These are phyloP conservation scores for Bradypodion ventrale DNA, from an alignment of 2,797 vertebrate species.

Conservation along the genomic window DNA sequence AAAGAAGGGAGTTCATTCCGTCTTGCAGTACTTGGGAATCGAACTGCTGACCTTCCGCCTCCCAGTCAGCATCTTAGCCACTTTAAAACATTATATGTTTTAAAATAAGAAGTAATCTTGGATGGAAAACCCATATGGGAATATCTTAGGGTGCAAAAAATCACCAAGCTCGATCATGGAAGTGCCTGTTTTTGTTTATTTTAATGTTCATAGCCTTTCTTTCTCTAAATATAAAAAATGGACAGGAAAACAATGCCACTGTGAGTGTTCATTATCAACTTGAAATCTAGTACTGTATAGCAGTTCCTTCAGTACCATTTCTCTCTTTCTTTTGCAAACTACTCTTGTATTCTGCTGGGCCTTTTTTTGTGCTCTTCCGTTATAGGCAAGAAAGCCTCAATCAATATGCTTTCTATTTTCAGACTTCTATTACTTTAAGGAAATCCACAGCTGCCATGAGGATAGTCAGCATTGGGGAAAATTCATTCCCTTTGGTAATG, in stretches of 20 bases:
- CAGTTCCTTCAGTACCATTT: not conserved
- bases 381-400: conserved; percentile 50
- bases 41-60: too few relatives aligned
- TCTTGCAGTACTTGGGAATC: too few relatives aligned
- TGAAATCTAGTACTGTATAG: not conserved
- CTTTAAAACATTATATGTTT: too few relatives aligned
- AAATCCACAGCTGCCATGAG: conserved; percentile 44
- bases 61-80: too few relatives aligned
- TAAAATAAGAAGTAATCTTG: not conserved
- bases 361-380: conserved; percentile 48
- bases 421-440: conserved; percentile 58
- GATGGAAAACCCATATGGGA: not conserved
- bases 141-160: not conserved
- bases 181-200: not conserved
- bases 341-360: conserved; percentile 7
- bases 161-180: not conserved
- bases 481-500: conserved; percentile 5
- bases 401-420: conserved; percentile 60
- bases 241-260: not conserved
- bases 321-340: conserved; percentile 21
- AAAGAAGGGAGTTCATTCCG: too few relatives aligned
- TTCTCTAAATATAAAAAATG: not conserved
- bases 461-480: conserved; percentile 26
- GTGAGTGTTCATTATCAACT: not conserved
- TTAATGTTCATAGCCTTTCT: not conserved